phyloP scores from a whole-genome alignment of 2,888 invertebrate genomes.

The Trachelus tabidus region DNA sequence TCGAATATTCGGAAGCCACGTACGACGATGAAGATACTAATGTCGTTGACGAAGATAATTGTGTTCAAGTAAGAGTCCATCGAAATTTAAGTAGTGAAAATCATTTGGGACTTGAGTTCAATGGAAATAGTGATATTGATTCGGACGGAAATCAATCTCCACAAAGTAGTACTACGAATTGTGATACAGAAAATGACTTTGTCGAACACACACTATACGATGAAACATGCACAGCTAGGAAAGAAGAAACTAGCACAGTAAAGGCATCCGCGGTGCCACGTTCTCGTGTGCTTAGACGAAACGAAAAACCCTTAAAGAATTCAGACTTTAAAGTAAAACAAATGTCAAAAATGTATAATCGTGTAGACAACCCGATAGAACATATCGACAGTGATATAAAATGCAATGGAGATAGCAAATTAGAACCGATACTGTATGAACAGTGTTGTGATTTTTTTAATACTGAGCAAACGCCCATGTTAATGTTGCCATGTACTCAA shows the following conservation, averaged over 20 bases:
- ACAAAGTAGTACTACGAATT: conserved; percentile 5
- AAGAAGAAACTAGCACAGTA: background rate
- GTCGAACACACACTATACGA: conserved; percentile 37
- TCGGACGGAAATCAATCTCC: conserved; percentile 22
- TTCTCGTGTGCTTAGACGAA: background rate
- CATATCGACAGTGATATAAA: conserved; percentile 15
- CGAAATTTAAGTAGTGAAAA: conserved; percentile 12
- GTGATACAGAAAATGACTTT: conserved; percentile 29
- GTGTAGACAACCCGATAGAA: conserved; percentile 9
- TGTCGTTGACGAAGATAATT: background rate
- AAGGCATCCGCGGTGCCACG: background rate
- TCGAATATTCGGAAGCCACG: conserved; percentile 9
- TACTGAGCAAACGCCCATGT: background rate
- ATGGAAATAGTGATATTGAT: conserved; percentile 28
- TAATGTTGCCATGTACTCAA: background rate
- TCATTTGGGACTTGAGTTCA: conserved; percentile 18
- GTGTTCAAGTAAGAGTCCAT: background rate
- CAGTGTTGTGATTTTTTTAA: conserved; percentile 50
- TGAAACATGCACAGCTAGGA: conserved; percentile 13
- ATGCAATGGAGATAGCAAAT: conserved; percentile 20
- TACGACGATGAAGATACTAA: conserved; percentile 14
- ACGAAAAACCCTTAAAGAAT: background rate
- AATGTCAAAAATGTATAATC: background rate
- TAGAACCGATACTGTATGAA: conserved; percentile 43
- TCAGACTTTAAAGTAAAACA: background rate